Evolutionary conservation across 2,888 invertebrate species (phyloP).

Genomic region (Buathra laborator): DNA sequence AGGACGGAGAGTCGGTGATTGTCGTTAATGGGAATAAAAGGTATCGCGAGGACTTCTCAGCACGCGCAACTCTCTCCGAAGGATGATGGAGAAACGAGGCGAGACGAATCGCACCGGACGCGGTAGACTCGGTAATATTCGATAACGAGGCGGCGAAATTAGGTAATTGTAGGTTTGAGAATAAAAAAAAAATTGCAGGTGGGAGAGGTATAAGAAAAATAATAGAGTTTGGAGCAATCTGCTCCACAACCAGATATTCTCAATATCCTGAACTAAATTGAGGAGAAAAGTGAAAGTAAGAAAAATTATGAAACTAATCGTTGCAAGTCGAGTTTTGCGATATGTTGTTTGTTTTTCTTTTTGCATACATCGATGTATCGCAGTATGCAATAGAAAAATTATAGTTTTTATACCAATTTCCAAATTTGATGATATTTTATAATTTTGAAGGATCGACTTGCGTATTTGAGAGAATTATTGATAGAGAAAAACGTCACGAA

Average conservation of each 20-base stretch:
- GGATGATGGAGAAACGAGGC: constrained; percentile 58
- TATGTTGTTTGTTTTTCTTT: background rate
- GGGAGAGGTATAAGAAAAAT: constrained; percentile 16
- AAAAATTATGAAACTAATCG: background rate
- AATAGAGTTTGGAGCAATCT: constrained; percentile 17
- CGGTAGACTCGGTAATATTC: constrained; percentile 32
- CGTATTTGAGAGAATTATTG: too few species aligned
- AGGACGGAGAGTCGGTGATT: background rate
- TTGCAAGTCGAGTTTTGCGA: background rate
- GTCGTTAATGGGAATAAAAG: constrained; percentile 26
- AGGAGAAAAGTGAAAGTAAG: background rate
- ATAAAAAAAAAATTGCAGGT: background rate
- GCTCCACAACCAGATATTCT: background rate
- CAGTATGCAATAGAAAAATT: background rate
- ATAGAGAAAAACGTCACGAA: too few species aligned
- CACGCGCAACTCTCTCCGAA: constrained; percentile 10
- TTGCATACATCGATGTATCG: background rate
- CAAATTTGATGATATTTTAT: too few species aligned
- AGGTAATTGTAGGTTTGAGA: constrained; percentile 58
- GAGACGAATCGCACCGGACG: constrained; percentile 51
- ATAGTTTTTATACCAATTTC: background rate
- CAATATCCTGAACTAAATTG: background rate
- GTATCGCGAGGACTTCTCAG: background rate
- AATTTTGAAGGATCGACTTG: too few species aligned
- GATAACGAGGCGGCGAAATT: constrained; percentile 50